Evolutionary conservation across 2,888 invertebrate genomes (phyloP), one percentile per base, ranked within the genome.

Genomic region (Diplazon laetatorius): DNA sequence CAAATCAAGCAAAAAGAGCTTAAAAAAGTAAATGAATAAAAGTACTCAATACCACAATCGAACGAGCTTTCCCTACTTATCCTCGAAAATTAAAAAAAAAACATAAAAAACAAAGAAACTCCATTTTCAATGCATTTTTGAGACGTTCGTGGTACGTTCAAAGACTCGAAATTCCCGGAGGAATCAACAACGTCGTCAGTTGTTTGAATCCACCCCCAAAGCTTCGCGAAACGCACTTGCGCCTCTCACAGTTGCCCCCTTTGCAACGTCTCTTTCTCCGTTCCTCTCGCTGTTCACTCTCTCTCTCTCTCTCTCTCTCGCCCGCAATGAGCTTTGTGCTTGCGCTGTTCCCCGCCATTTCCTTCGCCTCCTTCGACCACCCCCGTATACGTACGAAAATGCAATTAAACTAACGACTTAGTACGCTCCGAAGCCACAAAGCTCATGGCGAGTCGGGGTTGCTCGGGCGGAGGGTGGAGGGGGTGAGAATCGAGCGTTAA

Each of bases 321-420:
- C 18, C 22, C 37, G 50, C 46, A n/a, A n/a, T n/a, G 60, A 55
- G 55, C 55, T 71, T 44, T 44, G 44, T 57, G 44, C 44, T 12
- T 6, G 46, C 25, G 16, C 30, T 50, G n/a, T n/a, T n/a, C n/a
- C n/a, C 25, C 9, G 8, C 44, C 12, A 42, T 25, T 30, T 48
- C 42, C 55, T 37, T 65, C 25, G 30, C 22, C 35, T 52, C 42
- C 57, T 25, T 46, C 30, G n/a, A 18, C 16, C 55, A 6, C 68
- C n/a, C 18, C 65, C 52, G 63, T 59, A 66, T 72, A 81, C 77
- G 73, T 81, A 80, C 76, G 79, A 85, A 83, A 84, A 83, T 83
- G 85, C 85, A 83, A 82, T 82, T 86, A 85, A 85, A 84, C 85
- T 83, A 85, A 84, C 85, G 83, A 83, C 83, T 82, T 76, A 76